Percentiles rank a stretch among this genome's conserved stretches.
These are phyloP conservation scores for Berghia stephanieae DNA, from an alignment of 1,140 invertebrate genomes.

Conservation along the genomic window DNA sequence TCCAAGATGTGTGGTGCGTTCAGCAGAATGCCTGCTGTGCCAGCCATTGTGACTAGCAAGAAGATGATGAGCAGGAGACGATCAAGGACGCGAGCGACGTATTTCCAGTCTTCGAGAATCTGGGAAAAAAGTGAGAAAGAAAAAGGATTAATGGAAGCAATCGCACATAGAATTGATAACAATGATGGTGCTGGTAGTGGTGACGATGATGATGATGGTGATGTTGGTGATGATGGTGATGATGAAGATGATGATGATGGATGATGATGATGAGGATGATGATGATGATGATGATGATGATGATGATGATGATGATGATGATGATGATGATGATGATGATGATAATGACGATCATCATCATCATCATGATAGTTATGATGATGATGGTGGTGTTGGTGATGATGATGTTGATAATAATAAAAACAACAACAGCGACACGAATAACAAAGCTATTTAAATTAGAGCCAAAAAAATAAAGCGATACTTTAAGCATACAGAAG, in stretches of 20 bases:
- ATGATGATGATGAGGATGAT: not conserved
- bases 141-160: not conserved
- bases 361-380: constrained; percentile 29
- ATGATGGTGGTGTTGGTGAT: too few species aligned
- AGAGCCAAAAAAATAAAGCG: too few species aligned
- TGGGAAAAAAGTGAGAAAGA: constrained; percentile 28
- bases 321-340: constrained; percentile 37
- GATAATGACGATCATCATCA: constrained; percentile 30
- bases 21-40: constrained; percentile 95
- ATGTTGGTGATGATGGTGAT: constrained; percentile 34
- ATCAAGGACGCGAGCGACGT: constrained; percentile 99
- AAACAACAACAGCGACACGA: too few species aligned
- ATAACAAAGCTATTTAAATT: too few species aligned
- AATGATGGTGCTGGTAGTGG: constrained; percentile 26
- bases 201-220: constrained; percentile 30
- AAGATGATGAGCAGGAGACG: constrained; percentile 96
- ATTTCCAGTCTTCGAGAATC: constrained; percentile 89
- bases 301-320: constrained; percentile 31
- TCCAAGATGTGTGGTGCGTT: constrained; percentile 99
- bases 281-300: constrained; percentile 31
- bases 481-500: too few species aligned
- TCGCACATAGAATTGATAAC: not conserved
- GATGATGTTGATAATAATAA: too few species aligned
- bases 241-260: not conserved
- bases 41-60: constrained; percentile 94